Evolutionary conservation across 2,113 vertebrate genomes (phyloP).

Genomic region (Arvicanthis niloticus): DNA sequence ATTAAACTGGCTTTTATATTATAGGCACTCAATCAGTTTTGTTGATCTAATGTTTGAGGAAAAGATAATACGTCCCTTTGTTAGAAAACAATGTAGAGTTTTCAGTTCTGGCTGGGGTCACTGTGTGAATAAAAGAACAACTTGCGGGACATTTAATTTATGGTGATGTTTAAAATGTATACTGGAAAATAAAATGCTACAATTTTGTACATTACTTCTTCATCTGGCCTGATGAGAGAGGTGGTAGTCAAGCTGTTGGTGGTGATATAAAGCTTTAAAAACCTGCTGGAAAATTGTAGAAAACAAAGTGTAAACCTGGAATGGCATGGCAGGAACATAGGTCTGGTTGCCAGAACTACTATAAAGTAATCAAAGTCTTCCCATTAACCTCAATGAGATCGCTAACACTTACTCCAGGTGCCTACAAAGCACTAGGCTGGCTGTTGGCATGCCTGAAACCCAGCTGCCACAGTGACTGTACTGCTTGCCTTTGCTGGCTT

Average conservation of each 20-base stretch:
- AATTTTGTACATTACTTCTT: conserved; percentile 60
- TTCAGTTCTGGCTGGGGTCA: conserved; percentile 50
- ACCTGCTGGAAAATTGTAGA: conserved; percentile 70
- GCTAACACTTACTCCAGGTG: conserved; percentile 71
- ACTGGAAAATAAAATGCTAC: conserved; percentile 54
- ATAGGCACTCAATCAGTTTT: conserved; percentile 63
- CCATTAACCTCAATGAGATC: conserved; percentile 67
- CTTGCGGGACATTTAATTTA: conserved; percentile 69
- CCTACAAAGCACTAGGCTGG: conserved; percentile 28
- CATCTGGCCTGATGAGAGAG: conserved; percentile 66
- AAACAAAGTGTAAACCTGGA: conserved; percentile 73
- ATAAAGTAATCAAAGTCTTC: conserved; percentile 67
- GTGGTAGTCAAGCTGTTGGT: conserved; percentile 70
- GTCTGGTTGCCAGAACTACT: conserved; percentile 74
- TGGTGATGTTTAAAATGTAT: conserved; percentile 23
- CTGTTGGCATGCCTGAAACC: neutral
- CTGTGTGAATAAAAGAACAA: conserved; percentile 68
- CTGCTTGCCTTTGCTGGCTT: conserved; percentile 50
- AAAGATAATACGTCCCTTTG: conserved; percentile 60
- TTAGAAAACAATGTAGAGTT: conserved; percentile 54
- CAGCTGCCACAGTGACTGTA: conserved; percentile 48
- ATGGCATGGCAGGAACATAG: conserved; percentile 71
- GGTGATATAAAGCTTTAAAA: conserved; percentile 76
- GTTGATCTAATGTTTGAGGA: conserved; percentile 68
- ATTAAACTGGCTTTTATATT: conserved; percentile 66